These are phyloP conservation scores for Monoplex corrugatus DNA, from an alignment of 2,888 invertebrate species.

Conservation along the genomic window DNA sequence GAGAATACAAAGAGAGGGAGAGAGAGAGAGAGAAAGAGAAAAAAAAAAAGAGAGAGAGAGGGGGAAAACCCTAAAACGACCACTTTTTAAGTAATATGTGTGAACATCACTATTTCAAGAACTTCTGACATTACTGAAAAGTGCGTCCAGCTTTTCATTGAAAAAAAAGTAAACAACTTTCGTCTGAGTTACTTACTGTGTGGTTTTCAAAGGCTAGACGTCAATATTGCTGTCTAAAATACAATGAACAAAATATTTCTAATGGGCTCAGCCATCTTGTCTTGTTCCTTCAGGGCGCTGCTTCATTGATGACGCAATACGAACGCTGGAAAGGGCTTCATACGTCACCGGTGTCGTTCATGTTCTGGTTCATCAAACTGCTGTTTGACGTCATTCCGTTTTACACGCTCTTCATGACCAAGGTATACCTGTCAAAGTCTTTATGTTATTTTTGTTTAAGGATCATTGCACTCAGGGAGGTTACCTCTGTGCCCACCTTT, in stretches of 20 bases:
- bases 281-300: slow-evolving; percentile 10
- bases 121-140: no score
- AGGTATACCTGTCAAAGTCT: no score
- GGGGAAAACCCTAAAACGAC: neutral
- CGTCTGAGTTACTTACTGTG: no score
- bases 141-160: no score
- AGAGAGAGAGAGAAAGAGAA: slow-evolving; percentile 3
- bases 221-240: no score
- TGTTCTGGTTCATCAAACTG: slow-evolving; percentile 73
- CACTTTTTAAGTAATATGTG: no score
- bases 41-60: neutral
- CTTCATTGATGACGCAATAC: slow-evolving; percentile 62
- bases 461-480: neutral
- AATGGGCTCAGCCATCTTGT: neutral
- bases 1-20: neutral
- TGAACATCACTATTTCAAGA: no score
- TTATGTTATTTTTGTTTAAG: no score
- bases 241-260: no score
- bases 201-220: no score
- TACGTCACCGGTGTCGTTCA: slow-evolving; percentile 73
- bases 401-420: slow-evolving; percentile 63
- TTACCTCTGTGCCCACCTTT: no score
- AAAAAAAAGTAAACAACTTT: no score
- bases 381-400: slow-evolving; percentile 66
- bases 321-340: slow-evolving; percentile 68